Base-by-base conservation (phyloP, 2,113 vertebrate genomes). In the Athene noctua region DNA sequence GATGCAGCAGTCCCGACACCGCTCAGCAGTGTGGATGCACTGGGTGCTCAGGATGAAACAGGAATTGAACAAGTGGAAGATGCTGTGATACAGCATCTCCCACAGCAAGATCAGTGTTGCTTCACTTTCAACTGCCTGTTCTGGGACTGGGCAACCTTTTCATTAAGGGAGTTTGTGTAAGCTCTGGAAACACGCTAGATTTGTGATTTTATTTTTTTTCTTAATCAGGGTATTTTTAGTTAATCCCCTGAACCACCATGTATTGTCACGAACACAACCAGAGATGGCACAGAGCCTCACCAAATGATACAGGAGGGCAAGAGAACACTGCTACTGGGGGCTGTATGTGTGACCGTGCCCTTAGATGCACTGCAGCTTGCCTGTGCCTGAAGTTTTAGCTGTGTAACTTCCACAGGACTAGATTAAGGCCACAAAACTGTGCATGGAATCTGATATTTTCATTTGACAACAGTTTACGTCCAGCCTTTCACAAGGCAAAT, bases 1-100 rank as follows among this genome's bases (percentile, higher is more conserved):
- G 29, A 27, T 7, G 46, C 2, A 9, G 38, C 49, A 27, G 29
- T 42, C 16, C 84, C 9, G 1, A 65, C 72, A 15, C 18, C 0
- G 2, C 63, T 34, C 26, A 21, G 62, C 71, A 46, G 42, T 0
- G 49, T 46, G 81, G 58, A 61, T 71, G 61, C 42, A 3, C 74
- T 52, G 67, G 36, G 4, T 30, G 32, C 3, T 30, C 51, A 7
- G 94, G 34, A 19, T 34, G 29, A 40, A 67, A 49, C 26, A 18
- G 47, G 80, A 15, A 70, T 3, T 17, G 44, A 14, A 1, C 0
- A 0, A 29, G 38, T 5, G n/a, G 32, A 47, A 63, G 44, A 15
- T 19, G 67, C 32, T 59, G 40, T n/a, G 38, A 6, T 10, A 30
- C 42, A 13, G 38, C 84, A 47, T 26, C 29, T 80, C 47, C 67